Percentiles rank a stretch among this genome's conserved stretches.
These are phyloP conservation scores for Lutraria rhynchaena DNA, from an alignment of 1,140 invertebrate species.

Conservation along the genomic window DNA sequence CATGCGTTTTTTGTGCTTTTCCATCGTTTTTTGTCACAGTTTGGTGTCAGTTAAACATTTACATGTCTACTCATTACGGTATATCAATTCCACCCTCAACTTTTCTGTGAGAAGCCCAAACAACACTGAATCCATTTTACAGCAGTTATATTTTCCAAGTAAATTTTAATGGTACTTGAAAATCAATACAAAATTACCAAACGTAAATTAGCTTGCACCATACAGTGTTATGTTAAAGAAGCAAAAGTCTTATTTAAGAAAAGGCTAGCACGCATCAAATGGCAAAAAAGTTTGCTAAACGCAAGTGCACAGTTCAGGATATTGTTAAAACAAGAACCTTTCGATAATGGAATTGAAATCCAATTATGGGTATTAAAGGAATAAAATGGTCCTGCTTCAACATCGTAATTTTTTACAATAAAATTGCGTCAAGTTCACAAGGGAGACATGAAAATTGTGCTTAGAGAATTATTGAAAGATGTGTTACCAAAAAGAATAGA, in stretches of 20 bases:
- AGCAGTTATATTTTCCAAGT: conserved; percentile 33
- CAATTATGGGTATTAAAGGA: conserved; percentile 55
- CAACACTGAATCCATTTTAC: conserved; percentile 34
- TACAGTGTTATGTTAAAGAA: conserved; percentile 41
- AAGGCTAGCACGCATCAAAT: conserved; percentile 19
- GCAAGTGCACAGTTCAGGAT: conserved; percentile 31
- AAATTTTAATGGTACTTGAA: conserved; percentile 59
- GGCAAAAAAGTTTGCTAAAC: not conserved
- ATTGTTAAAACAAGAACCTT: conserved; percentile 40
- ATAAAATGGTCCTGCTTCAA: conserved; percentile 38
- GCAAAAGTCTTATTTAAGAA: conserved; percentile 33
- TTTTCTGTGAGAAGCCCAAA: not conserved
- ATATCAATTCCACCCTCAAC: conserved; percentile 31
- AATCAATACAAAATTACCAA: conserved; percentile 61
- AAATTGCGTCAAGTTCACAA: conserved; percentile 23
- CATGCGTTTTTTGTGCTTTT: not conserved
- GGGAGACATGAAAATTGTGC: conserved; percentile 43
- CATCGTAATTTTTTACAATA: conserved; percentile 28
- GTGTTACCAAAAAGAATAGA: not conserved
- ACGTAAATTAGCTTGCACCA: conserved; percentile 55
- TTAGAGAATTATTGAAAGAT: too few species aligned
- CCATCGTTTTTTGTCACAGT: not conserved
- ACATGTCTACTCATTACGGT: conserved; percentile 3
- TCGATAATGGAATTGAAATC: conserved; percentile 44
- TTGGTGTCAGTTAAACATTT: not conserved